phyloP scores from a whole-genome alignment of 2,888 invertebrate genomes.

The Gordius sp. region DNA sequence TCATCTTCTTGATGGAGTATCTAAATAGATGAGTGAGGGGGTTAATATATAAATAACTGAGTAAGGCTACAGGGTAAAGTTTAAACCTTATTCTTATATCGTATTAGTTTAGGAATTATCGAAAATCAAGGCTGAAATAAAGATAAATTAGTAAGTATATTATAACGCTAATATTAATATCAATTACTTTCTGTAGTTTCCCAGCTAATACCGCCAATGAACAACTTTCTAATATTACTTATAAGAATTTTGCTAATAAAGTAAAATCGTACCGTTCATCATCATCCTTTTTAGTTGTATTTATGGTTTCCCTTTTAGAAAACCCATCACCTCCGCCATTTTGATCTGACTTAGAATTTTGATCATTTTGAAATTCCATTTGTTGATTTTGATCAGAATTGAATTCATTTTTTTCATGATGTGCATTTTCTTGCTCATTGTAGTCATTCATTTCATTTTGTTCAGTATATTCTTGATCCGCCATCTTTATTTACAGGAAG shows the following conservation, averaged over 20 bases:
- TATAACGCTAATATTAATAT: neutral
- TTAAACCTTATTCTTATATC: too few relatives aligned
- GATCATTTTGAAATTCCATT: neutral
- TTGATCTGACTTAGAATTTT: neutral
- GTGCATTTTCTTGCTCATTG: neutral
- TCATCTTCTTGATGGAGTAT: neutral
- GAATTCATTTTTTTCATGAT: neutral
- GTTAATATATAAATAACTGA: too few relatives aligned
- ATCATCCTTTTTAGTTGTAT: constrained; percentile 3
- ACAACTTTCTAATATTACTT: constrained; percentile 11
- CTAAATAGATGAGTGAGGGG: neutral
- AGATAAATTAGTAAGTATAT: neutral
- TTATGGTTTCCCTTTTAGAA: constrained; percentile 9
- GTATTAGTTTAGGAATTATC: too few relatives aligned
- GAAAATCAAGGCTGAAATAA: too few relatives aligned
- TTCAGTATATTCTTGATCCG: neutral
- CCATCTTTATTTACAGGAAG: neutral
- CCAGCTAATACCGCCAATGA: constrained; percentile 16
- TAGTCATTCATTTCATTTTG: neutral
- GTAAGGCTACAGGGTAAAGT: too few relatives aligned
- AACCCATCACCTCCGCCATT: neutral
- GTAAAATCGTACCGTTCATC: constrained; percentile 7
- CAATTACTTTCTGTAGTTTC: constrained; percentile 15
- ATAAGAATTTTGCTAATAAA: neutral
- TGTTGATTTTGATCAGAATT: neutral